Percentiles rank a stretch among this genome's conserved stretches.
These are phyloP conservation scores for Plebejus melissa DNA, from an alignment of 2,888 invertebrate species.

Conservation along the genomic window DNA sequence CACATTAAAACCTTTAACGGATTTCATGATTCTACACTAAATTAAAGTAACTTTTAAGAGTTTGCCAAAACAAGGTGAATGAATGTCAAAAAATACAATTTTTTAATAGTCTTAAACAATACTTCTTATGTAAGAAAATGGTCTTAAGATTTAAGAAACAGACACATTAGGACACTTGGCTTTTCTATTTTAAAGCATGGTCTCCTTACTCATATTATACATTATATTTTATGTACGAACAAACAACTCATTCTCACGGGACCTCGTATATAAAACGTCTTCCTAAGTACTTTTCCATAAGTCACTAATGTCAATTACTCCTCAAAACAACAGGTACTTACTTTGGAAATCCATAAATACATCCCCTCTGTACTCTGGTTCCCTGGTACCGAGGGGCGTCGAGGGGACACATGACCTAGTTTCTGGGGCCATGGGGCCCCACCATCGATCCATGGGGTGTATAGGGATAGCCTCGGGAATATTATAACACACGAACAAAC, in stretches of 20 bases:
- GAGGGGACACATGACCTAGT: constrained; percentile 70
- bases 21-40: too few species aligned
- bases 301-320: constrained; percentile 2
- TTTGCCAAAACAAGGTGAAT: too few species aligned
- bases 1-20: too few species aligned
- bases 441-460: constrained; percentile 66
- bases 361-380: constrained; percentile 42
- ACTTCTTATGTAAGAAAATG: too few species aligned
- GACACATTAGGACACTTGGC: too few species aligned
- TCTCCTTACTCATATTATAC: too few species aligned
- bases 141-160: too few species aligned
- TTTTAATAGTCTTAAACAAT: too few species aligned
- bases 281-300: background rate
- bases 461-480: constrained; percentile 3
- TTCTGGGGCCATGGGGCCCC: constrained; percentile 59
- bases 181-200: too few species aligned
- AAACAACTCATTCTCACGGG: background rate
- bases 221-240: too few species aligned
- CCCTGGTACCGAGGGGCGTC: constrained; percentile 58
- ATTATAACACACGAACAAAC: background rate
- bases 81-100: too few species aligned
- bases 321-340: constrained; percentile 28
- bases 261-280: background rate
- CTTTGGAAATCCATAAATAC: constrained; percentile 34
- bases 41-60: background rate